Evolutionary conservation across 1,140 invertebrate genomes (phyloP), one percentile per base, ranked within the genome.

Genomic region (Conus betulinus): DNA sequence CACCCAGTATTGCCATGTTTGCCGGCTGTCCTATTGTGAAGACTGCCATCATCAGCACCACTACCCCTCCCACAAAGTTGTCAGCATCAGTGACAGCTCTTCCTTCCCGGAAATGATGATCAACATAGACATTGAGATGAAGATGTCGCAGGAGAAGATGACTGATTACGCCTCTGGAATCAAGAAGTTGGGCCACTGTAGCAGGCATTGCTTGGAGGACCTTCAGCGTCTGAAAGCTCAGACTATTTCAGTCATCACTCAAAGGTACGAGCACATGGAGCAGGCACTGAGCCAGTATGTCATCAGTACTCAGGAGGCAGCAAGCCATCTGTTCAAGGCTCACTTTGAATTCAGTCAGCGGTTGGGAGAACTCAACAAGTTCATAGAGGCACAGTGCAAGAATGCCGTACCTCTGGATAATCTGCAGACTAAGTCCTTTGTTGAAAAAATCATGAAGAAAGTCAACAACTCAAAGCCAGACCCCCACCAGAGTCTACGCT

Each of bases 321-420:
- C 79, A 8, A 17, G 51, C 51, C 5, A 4, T 23, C 13, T 51
- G 39, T 52, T 53, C 51, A 23, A 81, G 7, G 51, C 79, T 23
- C 23, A 81, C 79, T 8, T 6, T 23, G 8, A 11, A 0, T 53
- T 51, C 79, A 6, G 79, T 51, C 17, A 23, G 8, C 11, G 53
- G 20, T 51, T 74, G 97, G 98, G 13, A 96, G 98, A 74, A 97
- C 97, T 60, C 98, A 99, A 92, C 98, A 99, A 93, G 97, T 98
- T 87, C 98, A 98, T 95, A 98, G 99, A 91, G 97, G 97, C 87
- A 97, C 99, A 60, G 98, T 99, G 88, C 98, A 98, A 93, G 98
- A 99, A 79, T 97, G 98, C 90, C 97, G 98, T 92, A 98, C 39
- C 79, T 10, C 20, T 11, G 79, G 79, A 81, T 25, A 97, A 99